A percentile compares a stretch with the other conserved stretches of the same genome.
Conservation (phyloP, 2,888 invertebrate genomes). For the Cephus spinipes region DNA sequence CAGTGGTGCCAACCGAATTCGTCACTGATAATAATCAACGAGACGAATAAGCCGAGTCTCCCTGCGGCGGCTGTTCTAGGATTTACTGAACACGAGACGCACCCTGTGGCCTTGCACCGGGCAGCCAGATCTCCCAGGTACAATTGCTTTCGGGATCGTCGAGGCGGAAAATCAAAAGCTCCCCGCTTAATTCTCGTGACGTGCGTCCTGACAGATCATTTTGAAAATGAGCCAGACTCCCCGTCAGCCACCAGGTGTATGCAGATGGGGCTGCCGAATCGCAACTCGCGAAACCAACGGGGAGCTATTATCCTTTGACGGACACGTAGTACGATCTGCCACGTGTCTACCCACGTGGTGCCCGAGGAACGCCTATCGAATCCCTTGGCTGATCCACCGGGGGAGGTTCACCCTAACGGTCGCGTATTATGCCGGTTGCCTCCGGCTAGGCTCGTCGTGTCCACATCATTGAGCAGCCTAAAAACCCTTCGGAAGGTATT, state of each 20-base stretch:
- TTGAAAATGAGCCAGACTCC: background rate
- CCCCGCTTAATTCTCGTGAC: background rate
- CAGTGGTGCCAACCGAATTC: background rate
- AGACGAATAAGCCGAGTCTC: background rate
- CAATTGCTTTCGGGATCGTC: background rate
- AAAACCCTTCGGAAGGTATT: constrained; percentile 7
- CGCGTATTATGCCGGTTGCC: background rate
- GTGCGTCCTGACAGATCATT: background rate
- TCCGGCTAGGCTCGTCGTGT: background rate
- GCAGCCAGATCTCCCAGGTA: background rate
- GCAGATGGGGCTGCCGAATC: background rate
- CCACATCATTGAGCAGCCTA: background rate
- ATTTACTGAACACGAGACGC: background rate
- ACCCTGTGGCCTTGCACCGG: background rate
- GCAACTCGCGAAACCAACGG: background rate
- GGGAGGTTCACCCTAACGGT: background rate
- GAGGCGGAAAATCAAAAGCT: background rate
- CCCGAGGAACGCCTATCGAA: background rate
- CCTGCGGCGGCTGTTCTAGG: background rate
- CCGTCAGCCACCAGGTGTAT: background rate
- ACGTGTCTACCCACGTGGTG: constrained; percentile 8
- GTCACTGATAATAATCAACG: background rate
- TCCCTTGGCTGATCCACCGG: background rate
- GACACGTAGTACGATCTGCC: background rate
- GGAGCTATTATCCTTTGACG: constrained; percentile 1